Conservation (phyloP, 53 echinoderm and acorn worm genomes). For the Mesocentrotus franciscanus region DNA sequence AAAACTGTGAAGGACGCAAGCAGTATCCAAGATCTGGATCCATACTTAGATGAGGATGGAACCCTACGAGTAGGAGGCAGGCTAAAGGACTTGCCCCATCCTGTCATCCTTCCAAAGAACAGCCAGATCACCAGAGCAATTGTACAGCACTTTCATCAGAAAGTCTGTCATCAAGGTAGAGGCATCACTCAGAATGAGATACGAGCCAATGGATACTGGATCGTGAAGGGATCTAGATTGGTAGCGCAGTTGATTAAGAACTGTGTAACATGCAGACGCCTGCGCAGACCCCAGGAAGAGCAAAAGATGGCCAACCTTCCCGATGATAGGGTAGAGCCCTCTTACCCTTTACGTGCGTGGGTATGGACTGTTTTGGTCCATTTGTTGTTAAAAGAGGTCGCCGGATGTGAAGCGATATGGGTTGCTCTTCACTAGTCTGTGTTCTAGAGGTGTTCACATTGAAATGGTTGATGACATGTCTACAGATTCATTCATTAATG, state of each 20-base stretch:
- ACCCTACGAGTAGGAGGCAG: background rate
- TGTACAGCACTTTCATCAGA: background rate
- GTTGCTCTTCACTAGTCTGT: slow-evolving; percentile 67
- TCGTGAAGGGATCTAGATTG: background rate
- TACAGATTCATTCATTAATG: slow-evolving; percentile 74
- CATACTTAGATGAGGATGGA: background rate
- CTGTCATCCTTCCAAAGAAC: background rate
- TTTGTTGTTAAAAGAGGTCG: slow-evolving; percentile 65
- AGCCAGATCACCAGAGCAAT: background rate
- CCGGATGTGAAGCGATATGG: slow-evolving; percentile 68
- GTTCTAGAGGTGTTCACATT: slow-evolving; percentile 68
- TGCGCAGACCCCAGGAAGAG: slow-evolving; percentile 51
- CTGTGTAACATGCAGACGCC: slow-evolving; percentile 68
- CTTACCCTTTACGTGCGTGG: slow-evolving; percentile 65
- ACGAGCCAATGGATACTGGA: slow-evolving; percentile 28
- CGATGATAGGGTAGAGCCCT: background rate
- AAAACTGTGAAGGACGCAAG: background rate
- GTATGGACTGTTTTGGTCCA: slow-evolving; percentile 74
- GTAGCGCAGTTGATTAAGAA: slow-evolving; percentile 51
- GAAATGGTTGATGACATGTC: slow-evolving; percentile 69
- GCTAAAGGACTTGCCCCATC: background rate
- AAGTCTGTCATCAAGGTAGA: background rate
- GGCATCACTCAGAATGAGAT: slow-evolving; percentile 3
- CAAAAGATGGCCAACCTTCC: slow-evolving; percentile 1
- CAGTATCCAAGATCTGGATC: background rate